Percentiles rank a stretch among this genome's conserved stretches.
Evolutionary conservation across 1,140 invertebrate species (phyloP).

Genomic region (Anoplolepis gracilipes): DNA sequence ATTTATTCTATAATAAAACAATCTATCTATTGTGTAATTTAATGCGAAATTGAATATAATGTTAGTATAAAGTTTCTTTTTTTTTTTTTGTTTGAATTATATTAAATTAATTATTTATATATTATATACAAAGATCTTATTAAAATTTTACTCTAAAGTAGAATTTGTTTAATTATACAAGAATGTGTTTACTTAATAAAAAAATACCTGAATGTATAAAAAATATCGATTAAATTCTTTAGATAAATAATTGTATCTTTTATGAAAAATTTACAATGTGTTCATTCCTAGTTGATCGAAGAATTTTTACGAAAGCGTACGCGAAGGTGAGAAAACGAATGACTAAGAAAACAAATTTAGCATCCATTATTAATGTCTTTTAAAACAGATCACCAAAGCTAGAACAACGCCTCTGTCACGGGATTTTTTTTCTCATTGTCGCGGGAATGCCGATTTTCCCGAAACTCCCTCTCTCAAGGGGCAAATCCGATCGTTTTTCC

Average conservation of each 20-base stretch:
- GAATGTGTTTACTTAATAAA: not conserved
- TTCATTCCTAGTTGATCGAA: not conserved
- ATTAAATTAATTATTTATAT: not conserved
- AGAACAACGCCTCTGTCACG: not conserved
- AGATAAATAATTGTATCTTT: not conserved
- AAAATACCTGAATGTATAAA: not conserved
- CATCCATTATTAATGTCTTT: constrained; percentile 11
- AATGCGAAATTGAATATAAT: not conserved
- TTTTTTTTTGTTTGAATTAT: not conserved
- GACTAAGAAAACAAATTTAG: not conserved
- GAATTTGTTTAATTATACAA: not conserved
- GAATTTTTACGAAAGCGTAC: not conserved
- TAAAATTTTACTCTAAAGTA: not conserved
- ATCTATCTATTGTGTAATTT: not conserved
- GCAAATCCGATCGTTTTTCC: constrained; percentile 20
- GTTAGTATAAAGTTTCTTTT: not conserved
- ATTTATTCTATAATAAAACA: not conserved
- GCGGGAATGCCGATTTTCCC: constrained; percentile 48
- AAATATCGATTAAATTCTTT: not conserved
- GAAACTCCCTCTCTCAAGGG: no score
- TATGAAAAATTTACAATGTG: not conserved
- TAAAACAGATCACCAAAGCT: not conserved
- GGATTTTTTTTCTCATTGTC: constrained; percentile 11
- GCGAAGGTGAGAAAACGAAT: not conserved
- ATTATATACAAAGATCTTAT: not conserved